These are phyloP conservation scores for Hydrotaea cyrtoneurina DNA, from an alignment of 2,888 invertebrate genomes.

Conservation along the genomic window DNA sequence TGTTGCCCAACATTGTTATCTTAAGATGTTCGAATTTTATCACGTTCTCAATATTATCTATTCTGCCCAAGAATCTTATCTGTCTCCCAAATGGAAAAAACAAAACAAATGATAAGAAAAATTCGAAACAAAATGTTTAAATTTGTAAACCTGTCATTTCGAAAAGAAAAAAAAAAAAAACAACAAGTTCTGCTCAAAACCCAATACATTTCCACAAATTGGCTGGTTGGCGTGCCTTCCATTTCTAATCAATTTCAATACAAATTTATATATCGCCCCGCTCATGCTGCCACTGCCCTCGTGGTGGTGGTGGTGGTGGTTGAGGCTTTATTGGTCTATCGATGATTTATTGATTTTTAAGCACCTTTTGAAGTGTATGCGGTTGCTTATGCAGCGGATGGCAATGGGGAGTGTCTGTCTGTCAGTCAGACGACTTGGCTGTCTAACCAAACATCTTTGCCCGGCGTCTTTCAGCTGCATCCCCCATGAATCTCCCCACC, in stretches of 20 bases:
- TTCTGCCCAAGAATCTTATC: too few species aligned
- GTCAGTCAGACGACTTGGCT: neutral
- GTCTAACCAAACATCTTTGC: neutral
- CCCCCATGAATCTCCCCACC: too few species aligned
- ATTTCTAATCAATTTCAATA: constrained; percentile 16
- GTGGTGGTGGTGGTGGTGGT: neutral
- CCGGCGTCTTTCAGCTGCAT: too few species aligned
- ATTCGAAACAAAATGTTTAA: neutral
- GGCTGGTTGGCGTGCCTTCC: neutral
- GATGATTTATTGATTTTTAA: constrained; percentile 33
- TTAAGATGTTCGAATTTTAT: too few species aligned
- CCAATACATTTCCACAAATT: neutral
- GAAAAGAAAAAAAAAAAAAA: neutral
- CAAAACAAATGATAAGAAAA: neutral
- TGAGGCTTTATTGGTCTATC: neutral
- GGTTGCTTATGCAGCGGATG: neutral
- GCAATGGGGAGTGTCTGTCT: neutral
- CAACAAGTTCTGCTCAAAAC: neutral
- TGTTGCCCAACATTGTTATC: too few species aligned
- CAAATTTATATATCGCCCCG: neutral
- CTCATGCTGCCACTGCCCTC: neutral
- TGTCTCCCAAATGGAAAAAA: too few species aligned
- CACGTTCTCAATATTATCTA: too few species aligned
- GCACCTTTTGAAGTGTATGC: neutral
- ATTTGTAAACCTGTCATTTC: neutral